Conservation (phyloP, 2,113 vertebrate species). For the Anseranas semipalmata region DNA sequence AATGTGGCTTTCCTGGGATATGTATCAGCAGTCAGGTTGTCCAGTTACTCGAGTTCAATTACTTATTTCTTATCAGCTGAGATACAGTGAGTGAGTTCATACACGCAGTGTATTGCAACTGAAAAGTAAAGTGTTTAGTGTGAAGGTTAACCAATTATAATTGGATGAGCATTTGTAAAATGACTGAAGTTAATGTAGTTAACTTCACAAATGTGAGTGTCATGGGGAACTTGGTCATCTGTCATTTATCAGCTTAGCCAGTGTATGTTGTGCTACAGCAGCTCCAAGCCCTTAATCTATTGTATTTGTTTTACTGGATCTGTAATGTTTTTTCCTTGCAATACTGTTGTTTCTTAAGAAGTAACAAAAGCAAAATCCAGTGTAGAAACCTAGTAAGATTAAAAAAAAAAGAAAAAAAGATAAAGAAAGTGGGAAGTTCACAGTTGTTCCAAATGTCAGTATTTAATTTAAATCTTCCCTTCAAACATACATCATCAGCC, state of each 20-base stretch:
- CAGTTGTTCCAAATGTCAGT: background rate
- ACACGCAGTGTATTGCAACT: background rate
- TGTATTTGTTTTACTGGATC: background rate
- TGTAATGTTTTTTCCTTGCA: background rate
- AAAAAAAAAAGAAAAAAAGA: background rate
- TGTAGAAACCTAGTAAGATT: background rate
- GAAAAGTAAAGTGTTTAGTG: background rate
- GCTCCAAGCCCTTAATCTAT: background rate
- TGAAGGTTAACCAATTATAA: background rate
- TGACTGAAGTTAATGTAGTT: background rate
- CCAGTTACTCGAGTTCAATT: background rate
- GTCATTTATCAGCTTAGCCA: background rate
- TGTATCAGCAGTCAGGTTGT: background rate
- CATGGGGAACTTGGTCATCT: background rate
- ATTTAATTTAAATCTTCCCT: background rate
- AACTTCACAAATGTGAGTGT: background rate
- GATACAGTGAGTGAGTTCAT: background rate
- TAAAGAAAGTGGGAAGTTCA: background rate
- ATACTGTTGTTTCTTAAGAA: background rate
- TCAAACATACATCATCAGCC: too few relatives aligned
- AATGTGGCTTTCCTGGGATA: background rate
- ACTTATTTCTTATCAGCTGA: fast-evolving
- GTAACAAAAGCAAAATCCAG: background rate
- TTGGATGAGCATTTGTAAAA: background rate
- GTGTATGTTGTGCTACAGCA: background rate